Evolutionary conservation across 2,888 invertebrate species (phyloP).

Genomic region (Sarcophaga carnaria): DNA sequence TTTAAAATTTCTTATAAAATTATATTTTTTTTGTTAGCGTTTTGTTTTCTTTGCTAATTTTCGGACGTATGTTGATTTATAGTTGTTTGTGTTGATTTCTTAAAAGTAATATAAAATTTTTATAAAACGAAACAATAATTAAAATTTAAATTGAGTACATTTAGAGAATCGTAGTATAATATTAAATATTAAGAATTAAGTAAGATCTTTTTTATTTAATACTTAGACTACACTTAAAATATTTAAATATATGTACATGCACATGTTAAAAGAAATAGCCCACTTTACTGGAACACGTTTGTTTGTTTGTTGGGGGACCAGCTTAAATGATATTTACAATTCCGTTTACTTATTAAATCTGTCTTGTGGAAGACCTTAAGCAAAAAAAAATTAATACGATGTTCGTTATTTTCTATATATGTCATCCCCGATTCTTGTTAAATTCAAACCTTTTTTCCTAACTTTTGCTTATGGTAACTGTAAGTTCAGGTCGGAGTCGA

Average conservation of each 20-base stretch:
- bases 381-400: too few species aligned
- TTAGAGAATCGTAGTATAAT: slow-evolving; percentile 27
- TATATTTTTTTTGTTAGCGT: slow-evolving; percentile 33
- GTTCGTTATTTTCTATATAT: too few species aligned
- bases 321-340: too few species aligned
- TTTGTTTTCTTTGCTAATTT: slow-evolving; percentile 26
- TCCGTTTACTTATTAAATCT: too few species aligned
- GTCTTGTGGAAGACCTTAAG: too few species aligned
- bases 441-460: too few species aligned
- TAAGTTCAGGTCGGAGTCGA: too few species aligned
- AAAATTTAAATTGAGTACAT: slow-evolving; percentile 50
- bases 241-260: not conserved
- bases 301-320: too few species aligned
- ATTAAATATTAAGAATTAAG: not conserved
- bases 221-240: slow-evolving; percentile 42
- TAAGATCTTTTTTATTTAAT: not conserved
- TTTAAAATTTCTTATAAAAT: not conserved
- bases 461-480: too few species aligned
- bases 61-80: slow-evolving; percentile 67
- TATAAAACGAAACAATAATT: slow-evolving; percentile 26
- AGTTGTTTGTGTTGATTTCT: slow-evolving; percentile 22
- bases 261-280: not conserved
- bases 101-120: slow-evolving; percentile 35
- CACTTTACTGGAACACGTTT: not conserved
- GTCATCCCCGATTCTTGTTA: too few species aligned